phyloP scores from a whole-genome alignment of 2,888 invertebrate genomes.

The Epinotia nisella region DNA sequence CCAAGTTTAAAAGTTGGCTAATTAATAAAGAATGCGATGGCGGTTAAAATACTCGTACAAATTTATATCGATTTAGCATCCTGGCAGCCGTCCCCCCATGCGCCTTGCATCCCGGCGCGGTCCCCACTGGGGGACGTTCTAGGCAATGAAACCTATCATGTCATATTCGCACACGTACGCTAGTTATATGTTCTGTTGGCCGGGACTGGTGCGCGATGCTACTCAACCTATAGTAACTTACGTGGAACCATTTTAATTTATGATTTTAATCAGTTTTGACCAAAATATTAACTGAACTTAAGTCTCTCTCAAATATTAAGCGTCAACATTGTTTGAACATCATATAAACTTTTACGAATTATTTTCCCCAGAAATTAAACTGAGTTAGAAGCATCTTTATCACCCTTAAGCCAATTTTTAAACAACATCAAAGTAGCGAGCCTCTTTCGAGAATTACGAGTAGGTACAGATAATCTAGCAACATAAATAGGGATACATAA shows the following conservation, averaged over 20 bases:
- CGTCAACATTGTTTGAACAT: no score
- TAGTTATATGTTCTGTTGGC: not conserved
- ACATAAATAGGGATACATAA: not conserved
- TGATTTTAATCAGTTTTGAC: not conserved
- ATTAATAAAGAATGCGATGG: not conserved
- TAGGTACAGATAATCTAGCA: no score
- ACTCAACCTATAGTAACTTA: not conserved
- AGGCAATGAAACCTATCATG: slow-evolving; percentile 32
- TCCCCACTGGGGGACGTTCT: slow-evolving; percentile 49
- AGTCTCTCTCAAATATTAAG: not conserved
- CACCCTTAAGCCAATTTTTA: not conserved
- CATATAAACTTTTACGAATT: no score
- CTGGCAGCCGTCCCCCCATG: slow-evolving; percentile 72
- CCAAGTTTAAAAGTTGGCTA: not conserved
- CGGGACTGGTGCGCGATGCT: not conserved
- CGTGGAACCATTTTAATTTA: not conserved
- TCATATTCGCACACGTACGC: not conserved
- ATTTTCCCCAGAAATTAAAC: no score
- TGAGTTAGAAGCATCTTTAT: no score
- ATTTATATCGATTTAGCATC: slow-evolving; percentile 68
- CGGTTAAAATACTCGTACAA: slow-evolving; percentile 46
- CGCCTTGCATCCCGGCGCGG: slow-evolving; percentile 62
- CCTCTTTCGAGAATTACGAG: no score
- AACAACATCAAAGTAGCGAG: no score
- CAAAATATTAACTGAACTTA: no score